Conservation (phyloP, 2,797 vertebrate species). For the Jordanella pulchra region DNA sequence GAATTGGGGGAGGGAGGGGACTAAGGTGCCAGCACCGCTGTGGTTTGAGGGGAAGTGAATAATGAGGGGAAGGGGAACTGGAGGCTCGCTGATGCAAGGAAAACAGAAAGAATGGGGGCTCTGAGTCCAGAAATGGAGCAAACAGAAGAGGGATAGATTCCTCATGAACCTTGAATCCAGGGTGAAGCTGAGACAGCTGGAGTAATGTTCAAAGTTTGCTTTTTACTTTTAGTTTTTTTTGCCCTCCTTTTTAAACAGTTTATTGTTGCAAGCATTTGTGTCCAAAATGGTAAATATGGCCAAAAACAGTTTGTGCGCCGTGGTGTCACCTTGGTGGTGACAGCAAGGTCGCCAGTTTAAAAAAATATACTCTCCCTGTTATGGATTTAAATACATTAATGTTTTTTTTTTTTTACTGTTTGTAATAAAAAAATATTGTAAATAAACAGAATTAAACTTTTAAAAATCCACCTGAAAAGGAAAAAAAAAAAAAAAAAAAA, state of each 20-base stretch:
- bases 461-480: too few species aligned
- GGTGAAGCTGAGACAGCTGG: background rate
- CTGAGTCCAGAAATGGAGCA: slow-evolving; percentile 53
- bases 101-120: slow-evolving; percentile 35
- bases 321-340: too few species aligned
- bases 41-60: slow-evolving; percentile 59
- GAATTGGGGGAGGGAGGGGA: slow-evolving; percentile 12
- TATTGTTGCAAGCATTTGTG: background rate
- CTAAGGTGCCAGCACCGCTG: slow-evolving; percentile 33
- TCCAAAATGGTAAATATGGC: background rate
- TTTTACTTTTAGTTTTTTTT: too few species aligned
- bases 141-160: slow-evolving; percentile 8
- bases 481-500: too few species aligned
- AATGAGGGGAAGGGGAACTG: slow-evolving; percentile 67
- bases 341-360: too few species aligned
- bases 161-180: background rate
- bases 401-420: too few species aligned
- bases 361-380: too few species aligned
- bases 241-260: too few species aligned
- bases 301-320: too few species aligned
- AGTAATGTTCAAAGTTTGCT: background rate
- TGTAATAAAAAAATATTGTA: too few species aligned
- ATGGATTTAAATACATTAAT: too few species aligned
- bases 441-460: too few species aligned
- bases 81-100: slow-evolving; percentile 44